Base-by-base conservation (phyloP, 2,888 invertebrate genomes). In the Glaucopsyche alexis region DNA sequence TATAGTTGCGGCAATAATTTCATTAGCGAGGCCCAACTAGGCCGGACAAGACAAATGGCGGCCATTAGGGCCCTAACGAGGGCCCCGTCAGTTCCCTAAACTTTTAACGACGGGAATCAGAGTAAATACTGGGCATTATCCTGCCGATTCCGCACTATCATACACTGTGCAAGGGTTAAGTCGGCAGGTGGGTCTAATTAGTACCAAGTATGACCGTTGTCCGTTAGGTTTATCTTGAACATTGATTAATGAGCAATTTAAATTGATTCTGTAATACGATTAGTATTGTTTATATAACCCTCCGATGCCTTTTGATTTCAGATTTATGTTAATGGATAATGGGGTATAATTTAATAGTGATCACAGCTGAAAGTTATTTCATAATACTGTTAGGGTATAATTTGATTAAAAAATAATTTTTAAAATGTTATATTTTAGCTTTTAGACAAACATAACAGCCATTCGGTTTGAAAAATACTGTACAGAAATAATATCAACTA, bases 1-100 rank as follows among this genome's bases (percentile, higher is more conserved):
- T 92, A 87, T 92, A 93, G 92, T 92, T 92, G 91, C 87, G 92
- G 93, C 93, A 91, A 93, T 93, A 93, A 93, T 93, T 93, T 93
- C 93, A 93, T 93, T 93, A 93, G 92, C 85, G 87, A 86, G 89
- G 90, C 89, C 87, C 90, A 90, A 91, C 91, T 91, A 91, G 85
- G 90, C 91, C 90, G 92, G 93, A 93, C 92, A 92, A 93, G 93
- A 93, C 93, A 93, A 93, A 93, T 93, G 93, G 91, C 87, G 79
- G 90, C 93, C 93, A 93, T 69, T 88, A 84, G 86, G 87, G 84
- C 88, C 86, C 89, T 88, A 89, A 88, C 89, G 91, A 88, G 88
- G 88, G 87, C 87, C 89, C 87, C 92, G 91, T 92, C 91, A 92
- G 91, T 89, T 83, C 83, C 85, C 92, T 93, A 93, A 93, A 92